Evolutionary conservation across 1,140 invertebrate species (phyloP), one percentile per base, ranked within the genome.

Genomic region (Steinernema feltiae): DNA sequence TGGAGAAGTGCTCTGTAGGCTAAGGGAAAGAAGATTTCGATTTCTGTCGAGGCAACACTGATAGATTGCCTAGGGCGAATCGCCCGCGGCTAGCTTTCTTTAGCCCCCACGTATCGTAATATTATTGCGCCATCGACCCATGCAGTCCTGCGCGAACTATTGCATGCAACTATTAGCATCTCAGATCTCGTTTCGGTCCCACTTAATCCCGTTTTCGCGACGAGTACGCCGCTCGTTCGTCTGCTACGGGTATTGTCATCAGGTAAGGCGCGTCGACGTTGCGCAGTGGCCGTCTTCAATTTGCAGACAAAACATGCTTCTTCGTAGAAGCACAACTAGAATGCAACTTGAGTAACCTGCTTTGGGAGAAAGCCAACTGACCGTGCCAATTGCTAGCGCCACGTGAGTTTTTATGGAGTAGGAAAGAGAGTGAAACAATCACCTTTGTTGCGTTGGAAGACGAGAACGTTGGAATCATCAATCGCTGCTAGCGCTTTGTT

Each of bases 41-140:
- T 63, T 63, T 63, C 53, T 63, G 53, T 63, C 24, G 53, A 63
- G 53, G 53, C 15, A 63, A 63, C 53, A 63, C 7, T n/a, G 53
- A 27, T 63, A 63, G 53, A 63, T 63, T 21, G 53, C 53, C 53
- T 27, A 63, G 53, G 53, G 53, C 24, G 53, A 63, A 63, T 63
- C 53, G 53, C 53, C 53, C 53, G 53, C 15, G 53, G 53, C 53
- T 15, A 15, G 53, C 12, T 63, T 63, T 63, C 53, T 63, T 63
- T 63, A 63, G 53, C 53, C 53, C 53, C 12, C 53, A 63, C 53
- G 53, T 63, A 63, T 63, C 53, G 53, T 63, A 63, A 63, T 63
- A 63, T 63, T 63, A 63, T 63, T 63, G 53, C 53, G 53, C 53
- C 53, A 63, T 63, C 53, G 53, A 63, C 53, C 53, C 53, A 63